Evolutionary conservation across 2,113 vertebrate genomes (phyloP).

Genomic region (Morone chrysops): DNA sequence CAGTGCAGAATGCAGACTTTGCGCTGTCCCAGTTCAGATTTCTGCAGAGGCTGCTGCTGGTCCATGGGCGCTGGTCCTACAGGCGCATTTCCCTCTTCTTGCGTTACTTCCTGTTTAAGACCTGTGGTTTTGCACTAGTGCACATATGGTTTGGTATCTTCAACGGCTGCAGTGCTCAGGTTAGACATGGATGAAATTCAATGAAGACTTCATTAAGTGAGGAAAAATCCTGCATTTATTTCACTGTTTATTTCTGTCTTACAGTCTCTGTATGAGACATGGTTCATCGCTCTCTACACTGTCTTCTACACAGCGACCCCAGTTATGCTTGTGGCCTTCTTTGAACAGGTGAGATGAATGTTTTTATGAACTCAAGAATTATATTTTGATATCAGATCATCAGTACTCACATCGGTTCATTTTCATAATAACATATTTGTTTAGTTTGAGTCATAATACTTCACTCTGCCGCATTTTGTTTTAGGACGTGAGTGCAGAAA

Average conservation of each 20-base stretch:
- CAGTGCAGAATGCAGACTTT: slow-evolving; percentile 92
- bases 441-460: not conserved
- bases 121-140: slow-evolving; percentile 86
- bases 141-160: slow-evolving; percentile 93
- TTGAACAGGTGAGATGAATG: slow-evolving; percentile 89
- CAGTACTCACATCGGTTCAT: not conserved
- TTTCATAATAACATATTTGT: not conserved
- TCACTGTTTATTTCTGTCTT: slow-evolving; percentile 16
- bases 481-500: slow-evolving; percentile 88
- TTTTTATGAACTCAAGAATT: not conserved
- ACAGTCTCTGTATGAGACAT: slow-evolving; percentile 91
- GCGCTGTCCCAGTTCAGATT: slow-evolving; percentile 90
- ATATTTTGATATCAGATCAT: not conserved
- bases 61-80: slow-evolving; percentile 95
- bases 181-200: slow-evolving; percentile 47
- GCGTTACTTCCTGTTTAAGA: slow-evolving; percentile 93
- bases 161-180: slow-evolving; percentile 91
- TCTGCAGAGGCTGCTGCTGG: slow-evolving; percentile 89
- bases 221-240: not conserved
- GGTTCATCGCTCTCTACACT: slow-evolving; percentile 92
- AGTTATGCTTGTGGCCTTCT: slow-evolving; percentile 85
- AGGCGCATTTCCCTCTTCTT: slow-evolving; percentile 90
- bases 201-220: not conserved
- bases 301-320: slow-evolving; percentile 87
- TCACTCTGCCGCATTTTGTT: not conserved